Base-by-base conservation (phyloP, 2,797 vertebrate species). In the Oophaga sylvatica region DNA sequence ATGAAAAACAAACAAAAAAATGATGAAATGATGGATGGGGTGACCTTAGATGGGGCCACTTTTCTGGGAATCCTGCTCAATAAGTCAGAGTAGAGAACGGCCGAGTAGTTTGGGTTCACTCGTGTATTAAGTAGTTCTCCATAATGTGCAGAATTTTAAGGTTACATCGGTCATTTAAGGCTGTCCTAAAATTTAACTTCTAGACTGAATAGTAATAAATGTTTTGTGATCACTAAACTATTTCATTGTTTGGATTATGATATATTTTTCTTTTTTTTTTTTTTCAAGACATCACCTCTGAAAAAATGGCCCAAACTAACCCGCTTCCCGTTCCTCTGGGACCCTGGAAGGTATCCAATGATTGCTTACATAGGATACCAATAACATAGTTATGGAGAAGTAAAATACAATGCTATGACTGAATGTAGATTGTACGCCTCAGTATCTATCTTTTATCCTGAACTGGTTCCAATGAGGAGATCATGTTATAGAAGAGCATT, bases 221-320 rank as follows among this genome's bases (percentile, higher is more conserved):
- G 75, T 20, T 48, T 48, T 53, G n/a, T 56, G 62, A 81, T n/a
- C 19, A 9, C 2, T 19, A 7, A 81, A 26, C 15, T 53, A 53
- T 56, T 56, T 22, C 48, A 77, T 75, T 73, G 26, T 73, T 75
- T 83, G n/a, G n/a, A n/a, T 60, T 53, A 53, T 53, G 4, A 29
- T 80, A 35, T 81, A 85, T 90, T 92, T 81, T 89, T 92, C 90
- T 91, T 77, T 92, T 89, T 92, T 92, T 31, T 92, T 31, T 90
- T 53, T 7, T 53, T 0, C 3, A 53, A 95, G 92, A 92, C n/a
- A 75, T 92, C 91, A 95, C 90, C 92, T 92, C 93, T 91, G 92
- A 91, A 92, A 97, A 93, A 92, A 98, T 99, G 98, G 96, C 97
- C 95, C 95, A 97, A 93, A 97, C 96, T 91, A 98, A 97, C 90